Base-by-base conservation (phyloP, 2,797 vertebrate genomes). In the Muscicapa striata region DNA sequence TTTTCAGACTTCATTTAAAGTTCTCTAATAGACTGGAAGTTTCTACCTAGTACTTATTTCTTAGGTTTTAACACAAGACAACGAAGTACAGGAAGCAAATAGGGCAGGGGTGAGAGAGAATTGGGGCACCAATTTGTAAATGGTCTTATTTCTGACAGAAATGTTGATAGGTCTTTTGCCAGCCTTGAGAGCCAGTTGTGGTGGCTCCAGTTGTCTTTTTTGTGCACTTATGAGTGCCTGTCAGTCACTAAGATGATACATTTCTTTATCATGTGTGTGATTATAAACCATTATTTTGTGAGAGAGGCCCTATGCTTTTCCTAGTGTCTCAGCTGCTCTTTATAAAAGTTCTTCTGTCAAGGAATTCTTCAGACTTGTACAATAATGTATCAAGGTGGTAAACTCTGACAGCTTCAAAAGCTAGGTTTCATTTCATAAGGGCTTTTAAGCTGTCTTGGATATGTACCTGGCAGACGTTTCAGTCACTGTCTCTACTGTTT, bases 361-460 rank as follows among this genome's bases (percentile, higher is more conserved):
- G 89, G 93, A 97, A 97, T 96, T 89, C 93, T 95, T 80, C 94
- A 83, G 81, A 91, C 95, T 96, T 94, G 78, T 84, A 87, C 93
- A 96, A 93, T 97, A 97, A 97, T 94, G 95, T 93, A 96, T 89
- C 78, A 89, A 96, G 93, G 93, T 94, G 94, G 96, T 93, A 97
- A 97, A 97, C 92, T 96, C 77, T 96, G 97, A 98, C 95, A 97
- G 97, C 78, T 96, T 97, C 96, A 93, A 96, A 97, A 97, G 93
- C 96, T 84, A 87, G 94, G 91, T 97, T 97, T 97, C 91, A 95
- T 97, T 97, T 97, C 95, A 67, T 67, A 62, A 77, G 92, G 89
- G 95, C 96, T 98, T 97, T 98, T 97, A 97, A 97, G 93, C 96
- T 97, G 96, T 96, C 97, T 97, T 85, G 74, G 91, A 66, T 93